Conservation (phyloP, 2,113 vertebrate species). For the Tragelaphus strepsiceros region DNA sequence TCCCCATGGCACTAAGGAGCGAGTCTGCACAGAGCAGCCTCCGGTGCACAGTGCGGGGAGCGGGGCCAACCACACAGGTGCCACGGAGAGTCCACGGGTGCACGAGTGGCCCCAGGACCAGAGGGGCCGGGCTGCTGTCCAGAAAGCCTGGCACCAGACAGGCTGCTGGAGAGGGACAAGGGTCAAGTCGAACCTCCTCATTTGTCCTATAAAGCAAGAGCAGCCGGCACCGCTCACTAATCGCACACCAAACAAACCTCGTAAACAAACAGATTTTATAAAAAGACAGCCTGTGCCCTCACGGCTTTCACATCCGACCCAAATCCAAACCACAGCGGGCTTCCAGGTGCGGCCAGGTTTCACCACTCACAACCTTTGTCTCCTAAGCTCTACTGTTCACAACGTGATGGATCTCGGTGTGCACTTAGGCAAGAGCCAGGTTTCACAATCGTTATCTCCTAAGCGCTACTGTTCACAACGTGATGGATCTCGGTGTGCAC, state of each 20-base stretch:
- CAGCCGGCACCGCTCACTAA: fast-evolving
- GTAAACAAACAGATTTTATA: background rate
- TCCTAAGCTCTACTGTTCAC: background rate
- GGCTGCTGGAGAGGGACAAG: background rate
- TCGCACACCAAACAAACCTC: background rate
- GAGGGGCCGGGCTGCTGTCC: background rate
- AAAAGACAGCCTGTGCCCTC: background rate
- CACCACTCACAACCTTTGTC: fast-evolving
- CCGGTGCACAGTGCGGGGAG: fast-evolving
- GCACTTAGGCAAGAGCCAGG: fast-evolving
- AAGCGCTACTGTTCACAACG: background rate
- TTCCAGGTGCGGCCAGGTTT: fast-evolving
- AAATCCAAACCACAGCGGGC: fast-evolving
- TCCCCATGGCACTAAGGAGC: fast-evolving
- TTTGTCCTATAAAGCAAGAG: fast-evolving
- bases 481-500: fast-evolving
- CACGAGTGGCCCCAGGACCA: background rate
- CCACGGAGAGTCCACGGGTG: background rate
- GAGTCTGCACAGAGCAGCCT: background rate
- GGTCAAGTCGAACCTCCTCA: fast-evolving
- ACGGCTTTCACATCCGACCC: fast-evolving
- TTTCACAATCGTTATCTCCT: too few species aligned
- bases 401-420: fast-evolving
- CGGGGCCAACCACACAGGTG: fast-evolving
- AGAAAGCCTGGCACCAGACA: background rate